phyloP scores from a whole-genome alignment of 2,888 invertebrate genomes.

The Zaprionus bogoriensis region DNA sequence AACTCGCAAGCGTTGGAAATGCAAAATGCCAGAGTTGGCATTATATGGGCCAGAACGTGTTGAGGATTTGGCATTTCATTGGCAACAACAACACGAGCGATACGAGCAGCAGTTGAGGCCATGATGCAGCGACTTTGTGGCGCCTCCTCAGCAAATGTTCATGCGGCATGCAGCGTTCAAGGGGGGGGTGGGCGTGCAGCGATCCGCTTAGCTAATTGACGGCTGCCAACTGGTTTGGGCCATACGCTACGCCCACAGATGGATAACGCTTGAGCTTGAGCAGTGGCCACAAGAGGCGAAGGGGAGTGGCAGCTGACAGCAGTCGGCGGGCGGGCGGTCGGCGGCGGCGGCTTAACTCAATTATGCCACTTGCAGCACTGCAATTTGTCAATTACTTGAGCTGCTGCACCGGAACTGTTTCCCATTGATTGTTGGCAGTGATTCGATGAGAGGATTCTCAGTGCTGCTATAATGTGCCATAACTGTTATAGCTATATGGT shows the following conservation, averaged over 20 bases:
- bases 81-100: constrained; percentile 20
- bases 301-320: background rate
- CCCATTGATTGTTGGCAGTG: background rate
- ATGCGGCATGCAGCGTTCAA: background rate
- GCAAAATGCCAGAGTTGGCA: constrained; percentile 24
- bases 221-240: constrained; percentile 69
- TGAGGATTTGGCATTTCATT: constrained; percentile 61
- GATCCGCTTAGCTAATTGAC: constrained; percentile 77
- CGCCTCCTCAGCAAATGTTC: constrained; percentile 53
- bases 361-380: constrained; percentile 72
- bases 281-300: background rate
- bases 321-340: constrained; percentile 8
- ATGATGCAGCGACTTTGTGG: constrained; percentile 70
- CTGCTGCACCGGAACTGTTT: constrained; percentile 10
- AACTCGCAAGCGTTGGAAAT: no score
- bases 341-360: constrained; percentile 60
- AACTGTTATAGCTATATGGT: no score
- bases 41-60: constrained; percentile 71
- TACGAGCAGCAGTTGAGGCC: constrained; percentile 34
- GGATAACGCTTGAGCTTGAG: constrained; percentile 61
- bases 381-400: constrained; percentile 74
- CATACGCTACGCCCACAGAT: constrained; percentile 63
- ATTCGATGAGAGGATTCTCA: background rate
- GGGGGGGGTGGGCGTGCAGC: constrained; percentile 55
- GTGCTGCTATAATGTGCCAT: no score